Percentiles rank a stretch among this genome's conserved stretches.
Conservation (phyloP, 2,888 invertebrate species). For the Diachrysia chrysitis region DNA sequence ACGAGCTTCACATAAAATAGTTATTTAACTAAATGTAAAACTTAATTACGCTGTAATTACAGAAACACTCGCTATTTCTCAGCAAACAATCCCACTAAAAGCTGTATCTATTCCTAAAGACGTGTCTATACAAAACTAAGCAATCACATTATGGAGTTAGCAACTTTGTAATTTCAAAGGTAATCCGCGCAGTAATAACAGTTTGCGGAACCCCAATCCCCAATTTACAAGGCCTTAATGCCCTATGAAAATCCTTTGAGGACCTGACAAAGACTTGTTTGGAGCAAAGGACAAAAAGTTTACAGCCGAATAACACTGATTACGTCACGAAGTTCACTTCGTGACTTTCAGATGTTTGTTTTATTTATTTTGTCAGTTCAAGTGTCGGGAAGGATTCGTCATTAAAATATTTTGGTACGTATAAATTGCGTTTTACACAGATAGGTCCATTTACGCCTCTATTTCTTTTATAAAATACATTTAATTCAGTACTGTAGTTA, state of each 20-base stretch:
- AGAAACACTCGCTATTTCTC: background rate
- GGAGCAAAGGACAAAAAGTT: constrained; percentile 24
- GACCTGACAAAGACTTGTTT: constrained; percentile 41
- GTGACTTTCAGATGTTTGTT: constrained; percentile 7
- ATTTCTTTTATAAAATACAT: too few relatives aligned
- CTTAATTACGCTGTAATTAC: background rate
- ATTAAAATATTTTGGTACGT: background rate
- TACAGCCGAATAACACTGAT: constrained; percentile 33
- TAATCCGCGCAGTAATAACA: constrained; percentile 52
- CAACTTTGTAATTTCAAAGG: constrained; percentile 49
- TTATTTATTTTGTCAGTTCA: constrained; percentile 4
- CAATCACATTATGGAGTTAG: constrained; percentile 54
- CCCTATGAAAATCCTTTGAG: constrained; percentile 49
- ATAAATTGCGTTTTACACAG: background rate
- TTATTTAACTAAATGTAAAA: background rate
- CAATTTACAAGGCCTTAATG: constrained; percentile 44
- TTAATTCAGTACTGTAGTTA: too few relatives aligned
- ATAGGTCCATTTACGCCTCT: too few relatives aligned
- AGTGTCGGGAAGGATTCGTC: background rate
- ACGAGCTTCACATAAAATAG: background rate
- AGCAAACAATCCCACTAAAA: constrained; percentile 46
- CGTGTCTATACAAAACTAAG: constrained; percentile 20
- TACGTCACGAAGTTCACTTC: constrained; percentile 13
- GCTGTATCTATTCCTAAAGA: constrained; percentile 16
- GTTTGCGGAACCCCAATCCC: constrained; percentile 42